A percentile compares a stretch with the other conserved stretches of the same genome.
phyloP scores from a whole-genome alignment of 2,888 invertebrate species.

The Acanthococcus lagerstroemiae region DNA sequence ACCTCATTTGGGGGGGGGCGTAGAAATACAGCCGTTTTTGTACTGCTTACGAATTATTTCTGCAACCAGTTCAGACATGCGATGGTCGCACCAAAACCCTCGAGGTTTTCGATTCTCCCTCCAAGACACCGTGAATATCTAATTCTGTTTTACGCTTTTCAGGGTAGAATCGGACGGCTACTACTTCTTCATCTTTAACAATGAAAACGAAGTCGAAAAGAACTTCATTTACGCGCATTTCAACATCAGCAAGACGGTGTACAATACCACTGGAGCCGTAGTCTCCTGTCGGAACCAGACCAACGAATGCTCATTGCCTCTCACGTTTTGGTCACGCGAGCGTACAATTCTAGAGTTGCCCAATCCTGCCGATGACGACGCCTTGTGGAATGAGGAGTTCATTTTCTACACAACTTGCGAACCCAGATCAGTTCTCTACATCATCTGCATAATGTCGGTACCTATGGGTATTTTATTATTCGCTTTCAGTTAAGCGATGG shows the following conservation, averaged over 20 bases:
- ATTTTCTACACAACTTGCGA: conserved; percentile 63
- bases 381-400: conserved; percentile 60
- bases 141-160: conserved; percentile 10
- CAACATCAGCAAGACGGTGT: conserved; percentile 58
- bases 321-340: conserved; percentile 59
- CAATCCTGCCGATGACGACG: conserved; percentile 51
- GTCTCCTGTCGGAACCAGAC: conserved; percentile 55
- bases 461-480: conserved; percentile 60
- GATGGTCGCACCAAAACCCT: too few species aligned
- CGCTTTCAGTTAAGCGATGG: conserved; percentile 47
- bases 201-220: conserved; percentile 63
- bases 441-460: conserved; percentile 58
- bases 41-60: too few species aligned
- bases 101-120: too few species aligned
- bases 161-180: conserved; percentile 46
- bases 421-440: conserved; percentile 59
- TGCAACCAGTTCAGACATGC: too few species aligned
- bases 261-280: conserved; percentile 54
- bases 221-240: conserved; percentile 61
- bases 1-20: too few species aligned
- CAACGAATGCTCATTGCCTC: conserved; percentile 51
- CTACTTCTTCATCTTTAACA: conserved; percentile 73
- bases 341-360: conserved; percentile 58
- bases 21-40: neutral
- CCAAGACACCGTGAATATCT: too few species aligned